Evolutionary conservation across 2,113 vertebrate genomes (phyloP).

Genomic region (Prionailurus bengalensis): DNA sequence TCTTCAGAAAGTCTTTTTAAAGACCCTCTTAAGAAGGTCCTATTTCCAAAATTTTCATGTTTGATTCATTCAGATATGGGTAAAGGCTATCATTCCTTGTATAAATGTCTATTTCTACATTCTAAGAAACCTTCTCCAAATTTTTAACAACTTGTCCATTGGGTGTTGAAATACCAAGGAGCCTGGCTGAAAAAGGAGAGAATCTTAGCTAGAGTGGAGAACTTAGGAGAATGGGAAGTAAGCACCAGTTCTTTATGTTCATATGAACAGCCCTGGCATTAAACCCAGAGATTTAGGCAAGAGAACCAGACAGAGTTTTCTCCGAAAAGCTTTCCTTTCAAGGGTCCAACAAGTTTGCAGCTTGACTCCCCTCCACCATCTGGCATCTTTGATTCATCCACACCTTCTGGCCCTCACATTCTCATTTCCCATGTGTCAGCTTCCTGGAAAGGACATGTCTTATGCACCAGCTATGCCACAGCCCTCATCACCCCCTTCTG

Average conservation of each 20-base stretch:
- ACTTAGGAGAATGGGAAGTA: neutral
- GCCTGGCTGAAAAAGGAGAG: neutral
- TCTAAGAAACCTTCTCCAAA: slow-evolving; percentile 52
- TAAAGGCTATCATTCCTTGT: slow-evolving; percentile 19
- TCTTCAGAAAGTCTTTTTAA: slow-evolving; percentile 24
- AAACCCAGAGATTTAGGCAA: neutral
- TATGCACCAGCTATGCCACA: slow-evolving; percentile 65
- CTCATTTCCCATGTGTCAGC: slow-evolving; percentile 23
- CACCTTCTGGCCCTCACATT: slow-evolving; percentile 60
- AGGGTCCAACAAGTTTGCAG: neutral
- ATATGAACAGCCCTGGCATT: neutral
- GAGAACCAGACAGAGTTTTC: slow-evolving; percentile 49
- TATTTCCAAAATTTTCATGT: neutral
- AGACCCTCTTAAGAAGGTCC: neutral
- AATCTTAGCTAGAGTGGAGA: neutral
- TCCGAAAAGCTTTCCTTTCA: slow-evolving; percentile 49
- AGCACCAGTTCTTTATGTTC: slow-evolving; percentile 9
- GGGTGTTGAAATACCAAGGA: neutral
- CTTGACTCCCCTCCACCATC: neutral
- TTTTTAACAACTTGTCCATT: slow-evolving; percentile 36
- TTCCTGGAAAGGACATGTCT: slow-evolving; percentile 2
- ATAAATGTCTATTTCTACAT: slow-evolving; percentile 54
- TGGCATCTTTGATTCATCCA: slow-evolving; percentile 1
- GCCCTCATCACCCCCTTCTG: slow-evolving; percentile 73
- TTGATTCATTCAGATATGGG: slow-evolving; percentile 30